These are phyloP conservation scores for Spinibarbus caldwelli DNA, from an alignment of 2,797 vertebrate genomes.

Conservation along the genomic window DNA sequence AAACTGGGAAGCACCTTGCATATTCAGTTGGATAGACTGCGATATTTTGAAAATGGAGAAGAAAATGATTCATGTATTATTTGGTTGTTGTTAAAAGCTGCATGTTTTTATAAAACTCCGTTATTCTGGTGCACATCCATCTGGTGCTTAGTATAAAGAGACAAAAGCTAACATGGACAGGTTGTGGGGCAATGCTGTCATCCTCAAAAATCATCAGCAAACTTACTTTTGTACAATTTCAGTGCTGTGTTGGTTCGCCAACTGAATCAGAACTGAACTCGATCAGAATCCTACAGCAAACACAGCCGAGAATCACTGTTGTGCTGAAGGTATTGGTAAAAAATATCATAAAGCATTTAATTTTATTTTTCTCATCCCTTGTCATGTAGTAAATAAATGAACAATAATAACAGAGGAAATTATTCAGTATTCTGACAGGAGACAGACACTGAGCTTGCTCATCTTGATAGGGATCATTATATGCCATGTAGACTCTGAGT, in stretches of 20 bases:
- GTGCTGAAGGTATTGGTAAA: neutral
- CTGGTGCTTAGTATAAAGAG: neutral
- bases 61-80: no score
- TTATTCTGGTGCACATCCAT: no score
- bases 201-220: no score
- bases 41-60: no score
- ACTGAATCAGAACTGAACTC: neutral
- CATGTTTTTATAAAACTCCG: no score
- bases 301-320: neutral
- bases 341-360: neutral
- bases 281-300: neutral
- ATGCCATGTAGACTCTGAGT: neutral
- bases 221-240: no score
- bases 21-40: no score
- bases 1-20: no score
- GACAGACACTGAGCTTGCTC: neutral
- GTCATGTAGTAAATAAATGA: neutral
- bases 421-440: neutral
- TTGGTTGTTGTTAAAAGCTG: neutral
- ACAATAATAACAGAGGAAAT: neutral
- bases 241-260: neutral
- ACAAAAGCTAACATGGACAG: no score
- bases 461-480: neutral
- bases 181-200: no score
- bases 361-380: neutral